Evolutionary conservation across 2,797 vertebrate species (phyloP), one percentile per base, ranked within the genome.

Genomic region (Selene dorsalis): DNA sequence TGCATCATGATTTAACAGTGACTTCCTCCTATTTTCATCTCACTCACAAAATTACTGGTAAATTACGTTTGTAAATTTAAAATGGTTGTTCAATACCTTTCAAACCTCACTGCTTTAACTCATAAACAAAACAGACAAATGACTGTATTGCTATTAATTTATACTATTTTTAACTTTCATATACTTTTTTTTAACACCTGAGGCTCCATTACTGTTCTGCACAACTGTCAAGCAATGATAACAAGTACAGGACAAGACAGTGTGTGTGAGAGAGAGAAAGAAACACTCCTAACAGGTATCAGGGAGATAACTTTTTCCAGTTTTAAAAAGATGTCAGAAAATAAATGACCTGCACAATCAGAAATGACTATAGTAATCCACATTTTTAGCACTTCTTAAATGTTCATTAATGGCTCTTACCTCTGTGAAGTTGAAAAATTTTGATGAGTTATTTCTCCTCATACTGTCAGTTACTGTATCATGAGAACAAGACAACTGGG

Each of bases 341-440:
- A 30, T 2, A 35, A 47, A 41, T 13, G 12, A 4, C 2, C 45
- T 20, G 10, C 24, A 35, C 55, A 35, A 10, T 55, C 13, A 61
- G 9, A 22, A 16, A 20, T 3, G 0, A n/a, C 22, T 17, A 2
- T 58, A 62, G 22, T 1, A 62, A 43, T 28, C 3, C 18, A 11
- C 22, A 16, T 26, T 22, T 9, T 38, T 1, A 1, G 0, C 22
- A 70, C 65, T 58, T 35, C 1, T 47, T 55, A 66, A 55, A 78
- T n/a, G 0, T 52, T 39, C 2, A 24, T 69, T 50, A 60, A 48
- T 30, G 26, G 47, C 7, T 20, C 90, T 93, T 94, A 95, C 94
- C 94, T 94, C 91, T 0, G 81, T 64, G 73, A 86, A 78, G 85
- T 65, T 76, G 78, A 92, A 93, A 55, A 91, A 63, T 84, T 91